These are phyloP conservation scores for Sebastes schlegelii DNA, from an alignment of 2,113 vertebrate species.

Conservation along the genomic window DNA sequence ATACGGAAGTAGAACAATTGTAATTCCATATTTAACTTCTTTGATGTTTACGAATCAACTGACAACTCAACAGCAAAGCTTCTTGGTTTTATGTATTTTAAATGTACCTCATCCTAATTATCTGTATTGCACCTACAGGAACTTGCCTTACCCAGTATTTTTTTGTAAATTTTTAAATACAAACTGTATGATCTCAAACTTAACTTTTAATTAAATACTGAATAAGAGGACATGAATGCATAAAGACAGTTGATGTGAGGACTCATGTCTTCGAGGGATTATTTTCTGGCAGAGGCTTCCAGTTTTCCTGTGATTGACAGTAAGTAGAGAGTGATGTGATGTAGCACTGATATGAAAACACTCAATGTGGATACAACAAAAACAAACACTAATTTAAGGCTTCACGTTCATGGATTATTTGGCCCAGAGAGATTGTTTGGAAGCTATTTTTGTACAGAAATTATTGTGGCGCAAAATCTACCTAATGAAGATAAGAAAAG, in stretches of 20 bases:
- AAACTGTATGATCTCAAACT: background rate
- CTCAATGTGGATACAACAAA: background rate
- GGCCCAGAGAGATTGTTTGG: background rate
- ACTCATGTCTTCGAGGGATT: background rate
- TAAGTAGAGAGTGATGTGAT: conserved; percentile 4
- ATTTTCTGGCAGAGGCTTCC: background rate
- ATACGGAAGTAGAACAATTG: background rate
- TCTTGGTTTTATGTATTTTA: background rate
- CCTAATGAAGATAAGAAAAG: background rate
- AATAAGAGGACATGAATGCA: background rate
- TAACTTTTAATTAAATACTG: background rate
- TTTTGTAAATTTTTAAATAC: background rate
- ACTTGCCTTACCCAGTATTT: background rate
- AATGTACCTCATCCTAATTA: background rate
- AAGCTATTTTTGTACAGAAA: background rate
- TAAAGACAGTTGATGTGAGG: background rate
- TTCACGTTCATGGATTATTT: background rate
- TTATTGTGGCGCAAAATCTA: background rate
- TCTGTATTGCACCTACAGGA: background rate
- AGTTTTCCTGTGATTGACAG: conserved; percentile 1
- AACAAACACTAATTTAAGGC: background rate
- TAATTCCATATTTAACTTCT: background rate
- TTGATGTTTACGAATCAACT: background rate
- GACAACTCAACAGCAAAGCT: background rate
- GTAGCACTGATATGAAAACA: background rate